Base-by-base conservation (phyloP, 2,888 invertebrate species). In the Gortyna flavago region DNA sequence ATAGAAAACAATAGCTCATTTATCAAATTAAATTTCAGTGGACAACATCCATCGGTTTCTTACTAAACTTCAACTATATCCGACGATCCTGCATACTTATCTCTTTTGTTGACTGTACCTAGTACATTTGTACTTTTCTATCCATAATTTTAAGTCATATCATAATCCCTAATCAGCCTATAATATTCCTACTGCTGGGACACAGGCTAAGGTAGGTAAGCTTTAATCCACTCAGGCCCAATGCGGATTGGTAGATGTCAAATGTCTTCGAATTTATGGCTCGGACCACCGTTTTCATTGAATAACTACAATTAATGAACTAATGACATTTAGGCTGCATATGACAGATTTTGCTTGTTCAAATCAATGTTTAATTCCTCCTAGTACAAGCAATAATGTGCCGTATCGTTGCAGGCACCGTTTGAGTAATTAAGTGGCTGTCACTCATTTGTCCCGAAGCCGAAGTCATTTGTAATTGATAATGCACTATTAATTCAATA, bases 391-490 rank as follows among this genome's bases (percentile, higher is more conserved):
- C 13, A 32, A n/a, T 57, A 57, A 35, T 44, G 25, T 13, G 54
- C 44, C 44, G 11, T 57, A 35, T 51, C 2, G 25, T 3, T 59
- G 51, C 64, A 29, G 44, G 25, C 32, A 32, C 16, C 38, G 16
- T 61, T 69, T 77, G 69, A 72, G 75, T 81, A 78, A 86, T 83
- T 75, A 78, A 75, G 69, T 75, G 25, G 54, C 62, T 80, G 84
- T 80, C 80, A 79, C 62, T 75, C 84, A 82, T 85, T 78, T 82
- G 78, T 80, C 75, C 32, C 21, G 29, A 16, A 77, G 57, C 64
- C 41, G 38, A 71, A 78, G 80, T 64, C 82, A 88, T 88, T 87
- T 84, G 80, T 84, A 84, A 84, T 84, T 86, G 82, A 80, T 86
- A 79, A 72, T 82, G 84, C 74, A 75, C 80, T 71, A 86, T 87